Evolutionary conservation across 2,113 vertebrate species (phyloP).

Genomic region (Apteryx owenii): DNA sequence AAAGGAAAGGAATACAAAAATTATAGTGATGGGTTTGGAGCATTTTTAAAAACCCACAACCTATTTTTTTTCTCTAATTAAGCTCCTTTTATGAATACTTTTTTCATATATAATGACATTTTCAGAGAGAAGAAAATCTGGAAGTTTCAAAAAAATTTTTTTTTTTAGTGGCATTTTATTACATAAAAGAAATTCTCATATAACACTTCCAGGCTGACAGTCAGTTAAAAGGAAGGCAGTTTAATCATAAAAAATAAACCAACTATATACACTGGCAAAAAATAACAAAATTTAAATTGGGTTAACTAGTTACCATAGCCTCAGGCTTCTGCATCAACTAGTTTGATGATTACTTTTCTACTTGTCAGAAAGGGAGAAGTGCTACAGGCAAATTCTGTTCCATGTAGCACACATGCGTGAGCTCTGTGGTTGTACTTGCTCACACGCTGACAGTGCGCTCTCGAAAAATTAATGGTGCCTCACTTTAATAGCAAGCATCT

Average conservation of each 20-base stretch:
- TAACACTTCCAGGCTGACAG: neutral
- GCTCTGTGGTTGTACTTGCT: neutral
- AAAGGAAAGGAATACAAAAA: neutral
- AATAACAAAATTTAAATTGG: constrained; percentile 1
- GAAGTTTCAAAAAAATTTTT: neutral
- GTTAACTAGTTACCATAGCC: constrained; percentile 29
- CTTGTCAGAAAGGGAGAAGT: neutral
- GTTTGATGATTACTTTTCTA: constrained; percentile 42
- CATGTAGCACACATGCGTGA: neutral
- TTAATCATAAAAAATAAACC: neutral
- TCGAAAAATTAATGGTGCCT: neutral
- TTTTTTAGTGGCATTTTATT: neutral
- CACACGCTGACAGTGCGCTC: neutral
- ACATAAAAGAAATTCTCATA: neutral
- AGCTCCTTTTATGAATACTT: neutral
- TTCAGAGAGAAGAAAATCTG: neutral
- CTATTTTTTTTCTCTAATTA: neutral
- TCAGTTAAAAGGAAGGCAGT: neutral
- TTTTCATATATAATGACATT: neutral
- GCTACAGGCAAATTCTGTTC: neutral
- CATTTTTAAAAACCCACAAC: neutral
- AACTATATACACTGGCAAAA: neutral
- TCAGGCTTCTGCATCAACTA: constrained; percentile 1
- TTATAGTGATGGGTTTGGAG: neutral
- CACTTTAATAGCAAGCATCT: neutral